Evolutionary conservation across 2,113 vertebrate genomes (phyloP), one percentile per base, ranked within the genome.

Genomic region (Rattus rattus): DNA sequence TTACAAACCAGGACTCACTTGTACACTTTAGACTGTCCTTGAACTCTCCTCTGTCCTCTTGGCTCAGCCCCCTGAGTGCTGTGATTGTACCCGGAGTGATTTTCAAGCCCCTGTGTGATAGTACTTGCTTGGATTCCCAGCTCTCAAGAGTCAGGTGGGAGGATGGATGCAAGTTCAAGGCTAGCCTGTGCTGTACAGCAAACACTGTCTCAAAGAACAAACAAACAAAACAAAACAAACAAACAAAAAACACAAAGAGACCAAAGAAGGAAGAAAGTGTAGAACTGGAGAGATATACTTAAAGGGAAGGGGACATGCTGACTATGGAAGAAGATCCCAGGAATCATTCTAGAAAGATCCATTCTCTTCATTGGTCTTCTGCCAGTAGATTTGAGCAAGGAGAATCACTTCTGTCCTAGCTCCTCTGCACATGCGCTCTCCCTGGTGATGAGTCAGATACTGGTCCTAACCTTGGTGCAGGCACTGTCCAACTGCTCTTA

Each of bases 401-500:
- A 56, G 75, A 67, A 28, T 69, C 9, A 36, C 92, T 87, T 94
- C 67, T 80, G 30, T 33, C 52, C 67, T 79, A 61, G 52, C 19
- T 65, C 73, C 69, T 93, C 67, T 17, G 72, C 43, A 52, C 47
- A 24, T 33, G 26, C 13, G 13, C 67, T 59, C 33, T 81, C 94
- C 77, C 73, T 39, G 47, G 28, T 1, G 39, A 10, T 59, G 59
- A 87, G 36, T 79, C 79, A 79, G 91, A 75, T 11, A 19, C 3
- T 61, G 90, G 59, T 59, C 24, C 52, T 20, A n/a, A 36, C 26
- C 30, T 65, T 49, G 63, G 72, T 3, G 33, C 47, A 24, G 65
- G 33, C 24, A 1, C 72, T 9, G 39, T 39, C 47, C 0, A 0
- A 14, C 5, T 36, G 43, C 39, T 47, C 3, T 0, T 39, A 56